These are phyloP conservation scores for Phthorimaea operculella DNA, from an alignment of 1,140 invertebrate genomes.

Conservation along the genomic window DNA sequence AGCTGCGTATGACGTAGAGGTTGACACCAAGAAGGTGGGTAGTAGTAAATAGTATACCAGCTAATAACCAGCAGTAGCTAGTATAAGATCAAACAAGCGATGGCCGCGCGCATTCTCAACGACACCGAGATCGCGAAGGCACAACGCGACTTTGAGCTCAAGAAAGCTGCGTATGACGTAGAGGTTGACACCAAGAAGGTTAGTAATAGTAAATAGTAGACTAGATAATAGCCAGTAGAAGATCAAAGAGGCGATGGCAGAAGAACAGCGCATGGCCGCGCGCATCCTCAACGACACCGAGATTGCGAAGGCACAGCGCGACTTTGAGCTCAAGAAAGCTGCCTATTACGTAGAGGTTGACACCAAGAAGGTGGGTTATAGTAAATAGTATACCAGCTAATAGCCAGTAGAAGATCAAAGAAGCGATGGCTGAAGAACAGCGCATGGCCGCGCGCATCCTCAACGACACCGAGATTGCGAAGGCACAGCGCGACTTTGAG, in stretches of 20 bases:
- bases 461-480: conserved; percentile 97
- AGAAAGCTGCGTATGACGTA: conserved; percentile 96
- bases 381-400: too few relatives aligned
- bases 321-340: conserved; percentile 97
- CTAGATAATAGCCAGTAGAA: too few relatives aligned
- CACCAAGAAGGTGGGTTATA: too few relatives aligned
- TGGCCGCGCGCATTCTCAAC: conserved; percentile 96
- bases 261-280: conserved; percentile 94
- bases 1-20: conserved; percentile 96
- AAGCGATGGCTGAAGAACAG: conserved; percentile 96
- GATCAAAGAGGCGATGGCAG: conserved; percentile 95
- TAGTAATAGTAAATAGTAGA: too few relatives aligned
- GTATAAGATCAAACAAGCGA: conserved; percentile 91
- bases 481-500: conserved; percentile 96
- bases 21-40: conserved; percentile 91
- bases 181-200: conserved; percentile 94
- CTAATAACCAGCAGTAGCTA: too few relatives aligned
- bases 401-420: conserved; percentile 89
- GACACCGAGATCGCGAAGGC: conserved; percentile 98
- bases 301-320: conserved; percentile 94
- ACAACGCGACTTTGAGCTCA: conserved; percentile 95
- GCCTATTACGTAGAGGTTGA: conserved; percentile 96
- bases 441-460: conserved; percentile 90
- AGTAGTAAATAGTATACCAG: too few relatives aligned
- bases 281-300: conserved; percentile 94